phyloP scores from a whole-genome alignment of 1,140 invertebrate genomes.

The Caenorhabditis latens region DNA sequence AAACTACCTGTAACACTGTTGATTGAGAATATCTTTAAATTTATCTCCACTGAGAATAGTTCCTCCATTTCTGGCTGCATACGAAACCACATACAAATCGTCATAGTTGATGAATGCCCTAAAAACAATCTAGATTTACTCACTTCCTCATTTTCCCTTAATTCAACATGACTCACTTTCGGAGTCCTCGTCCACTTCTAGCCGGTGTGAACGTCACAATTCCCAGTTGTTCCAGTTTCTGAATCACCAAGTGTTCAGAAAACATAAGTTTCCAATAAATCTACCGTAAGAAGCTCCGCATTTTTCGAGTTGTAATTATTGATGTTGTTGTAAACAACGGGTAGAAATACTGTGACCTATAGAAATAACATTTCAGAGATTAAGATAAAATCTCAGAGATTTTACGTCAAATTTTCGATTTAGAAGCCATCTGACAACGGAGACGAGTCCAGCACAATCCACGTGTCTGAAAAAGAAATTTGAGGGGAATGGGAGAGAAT shows the following conservation, averaged over 20 bases:
- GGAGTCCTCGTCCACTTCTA: conserved; percentile 56
- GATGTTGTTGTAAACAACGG: conserved; percentile 66
- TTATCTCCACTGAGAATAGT: conserved; percentile 64
- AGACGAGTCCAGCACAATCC: conserved; percentile 61
- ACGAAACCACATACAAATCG: conserved; percentile 63
- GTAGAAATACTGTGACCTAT: conserved; percentile 62
- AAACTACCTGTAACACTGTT: conserved; percentile 23
- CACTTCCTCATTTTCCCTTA: neutral
- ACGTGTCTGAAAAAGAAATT: conserved; percentile 56
- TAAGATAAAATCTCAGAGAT: neutral
- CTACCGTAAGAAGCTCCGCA: conserved; percentile 55
- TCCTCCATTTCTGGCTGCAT: conserved; percentile 62
- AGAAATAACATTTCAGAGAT: neutral
- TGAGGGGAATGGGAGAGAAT: neutral
- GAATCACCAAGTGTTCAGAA: neutral
- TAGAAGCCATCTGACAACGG: conserved; percentile 61
- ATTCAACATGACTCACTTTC: conserved; percentile 22
- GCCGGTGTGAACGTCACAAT: conserved; percentile 66
- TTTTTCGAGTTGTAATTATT: conserved; percentile 63
- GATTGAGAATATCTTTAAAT: conserved; percentile 64
- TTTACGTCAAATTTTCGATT: conserved; percentile 55
- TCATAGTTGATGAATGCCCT: conserved; percentile 67
- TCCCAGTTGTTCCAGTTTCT: conserved; percentile 62
- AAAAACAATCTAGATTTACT: neutral
- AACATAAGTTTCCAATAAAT: neutral